phyloP scores from a whole-genome alignment of 2,113 vertebrate species.

The Gymnobelideus leadbeateri region DNA sequence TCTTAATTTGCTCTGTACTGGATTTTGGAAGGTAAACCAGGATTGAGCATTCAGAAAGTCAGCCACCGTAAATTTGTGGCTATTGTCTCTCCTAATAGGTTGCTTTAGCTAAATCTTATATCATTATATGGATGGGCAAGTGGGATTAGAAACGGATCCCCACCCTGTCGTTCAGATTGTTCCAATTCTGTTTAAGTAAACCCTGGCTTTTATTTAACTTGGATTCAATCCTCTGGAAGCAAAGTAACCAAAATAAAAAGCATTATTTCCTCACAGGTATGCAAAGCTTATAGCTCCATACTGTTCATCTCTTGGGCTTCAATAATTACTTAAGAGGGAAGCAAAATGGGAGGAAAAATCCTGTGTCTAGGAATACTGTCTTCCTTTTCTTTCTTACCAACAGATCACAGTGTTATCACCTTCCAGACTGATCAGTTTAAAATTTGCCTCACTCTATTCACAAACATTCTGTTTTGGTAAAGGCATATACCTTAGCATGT shows the following conservation, averaged over 20 bases:
- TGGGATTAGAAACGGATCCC: constrained; percentile 82
- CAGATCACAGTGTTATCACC: constrained; percentile 67
- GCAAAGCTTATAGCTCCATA: constrained; percentile 33
- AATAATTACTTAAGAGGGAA: constrained; percentile 70
- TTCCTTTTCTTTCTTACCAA: constrained; percentile 60
- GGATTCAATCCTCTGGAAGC: constrained; percentile 75
- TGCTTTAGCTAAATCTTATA: constrained; percentile 76
- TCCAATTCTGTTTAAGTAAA: constrained; percentile 76
- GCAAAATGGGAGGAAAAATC: constrained; percentile 67
- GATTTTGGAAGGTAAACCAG: constrained; percentile 81
- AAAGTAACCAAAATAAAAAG: constrained; percentile 71
- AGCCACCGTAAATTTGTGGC: constrained; percentile 74
- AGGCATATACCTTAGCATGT: constrained; percentile 10
- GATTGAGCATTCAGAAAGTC: constrained; percentile 77
- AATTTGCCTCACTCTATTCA: constrained; percentile 59
- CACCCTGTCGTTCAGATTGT: constrained; percentile 68
- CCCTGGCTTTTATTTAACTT: constrained; percentile 72
- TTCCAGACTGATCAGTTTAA: constrained; percentile 55
- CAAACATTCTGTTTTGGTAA: constrained; percentile 51
- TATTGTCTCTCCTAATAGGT: constrained; percentile 82
- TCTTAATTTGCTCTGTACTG: constrained; percentile 78
- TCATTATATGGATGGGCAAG: constrained; percentile 78
- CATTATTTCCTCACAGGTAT: constrained; percentile 68
- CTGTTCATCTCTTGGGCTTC: constrained; percentile 65
- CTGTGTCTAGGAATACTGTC: constrained; percentile 44